A percentile compares a stretch with the other conserved stretches of the same genome.
Evolutionary conservation across 2,113 vertebrate species (phyloP).

Genomic region (Erythrocercus mccallii): DNA sequence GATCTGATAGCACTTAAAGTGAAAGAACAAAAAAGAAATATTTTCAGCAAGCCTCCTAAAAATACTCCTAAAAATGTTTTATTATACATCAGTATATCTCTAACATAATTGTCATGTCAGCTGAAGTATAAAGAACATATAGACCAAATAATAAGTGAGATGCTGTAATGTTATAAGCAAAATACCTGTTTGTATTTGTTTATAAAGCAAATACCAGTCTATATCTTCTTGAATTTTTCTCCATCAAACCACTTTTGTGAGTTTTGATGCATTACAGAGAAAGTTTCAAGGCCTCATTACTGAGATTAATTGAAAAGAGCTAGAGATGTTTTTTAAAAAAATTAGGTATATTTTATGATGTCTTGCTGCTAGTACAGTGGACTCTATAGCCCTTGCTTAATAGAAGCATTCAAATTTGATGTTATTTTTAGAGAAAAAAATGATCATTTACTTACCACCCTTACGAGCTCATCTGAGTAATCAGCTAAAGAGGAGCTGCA

Average conservation of each 20-base stretch:
- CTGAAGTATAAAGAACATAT: neutral
- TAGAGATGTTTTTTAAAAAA: neutral
- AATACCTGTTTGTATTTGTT: neutral
- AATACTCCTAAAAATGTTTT: neutral
- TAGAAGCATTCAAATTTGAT: neutral
- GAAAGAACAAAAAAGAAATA: neutral
- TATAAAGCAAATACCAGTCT: neutral
- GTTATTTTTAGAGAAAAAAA: slow-evolving; percentile 25
- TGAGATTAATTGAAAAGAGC: neutral
- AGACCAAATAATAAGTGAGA: neutral
- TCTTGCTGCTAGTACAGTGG: neutral
- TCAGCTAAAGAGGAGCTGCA: neutral
- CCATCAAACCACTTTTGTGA: neutral
- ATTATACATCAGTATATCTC: neutral
- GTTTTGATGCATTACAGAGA: neutral
- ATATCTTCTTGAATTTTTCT: neutral
- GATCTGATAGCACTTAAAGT: neutral
- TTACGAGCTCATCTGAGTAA: slow-evolving; percentile 6
- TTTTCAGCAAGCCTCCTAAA: neutral
- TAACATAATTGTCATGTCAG: neutral
- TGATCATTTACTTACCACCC: neutral
- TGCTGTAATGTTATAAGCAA: neutral
- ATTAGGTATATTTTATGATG: neutral
- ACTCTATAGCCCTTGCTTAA: neutral
- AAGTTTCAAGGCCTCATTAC: neutral